phyloP scores from a whole-genome alignment of 1,140 invertebrate genomes.

The Caenorhabditis remanei region DNA sequence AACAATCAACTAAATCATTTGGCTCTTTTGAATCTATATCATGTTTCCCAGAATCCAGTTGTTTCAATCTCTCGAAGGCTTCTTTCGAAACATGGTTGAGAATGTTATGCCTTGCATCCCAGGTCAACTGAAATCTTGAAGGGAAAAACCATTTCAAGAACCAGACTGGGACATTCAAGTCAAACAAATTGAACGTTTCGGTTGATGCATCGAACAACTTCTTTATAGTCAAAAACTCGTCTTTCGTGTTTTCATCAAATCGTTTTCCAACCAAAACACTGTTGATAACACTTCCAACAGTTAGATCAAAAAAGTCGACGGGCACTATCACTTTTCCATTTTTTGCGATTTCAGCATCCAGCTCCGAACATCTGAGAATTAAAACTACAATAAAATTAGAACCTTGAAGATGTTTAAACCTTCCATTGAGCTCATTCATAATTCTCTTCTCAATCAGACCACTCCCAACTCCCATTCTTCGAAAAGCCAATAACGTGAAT shows the following conservation, averaged over 20 bases:
- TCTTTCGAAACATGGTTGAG: background rate
- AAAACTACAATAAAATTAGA: background rate
- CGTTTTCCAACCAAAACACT: slow-evolving; percentile 34
- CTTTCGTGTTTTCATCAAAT: slow-evolving; percentile 37
- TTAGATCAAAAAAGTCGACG: slow-evolving; percentile 30
- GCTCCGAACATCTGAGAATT: background rate
- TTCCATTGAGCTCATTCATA: slow-evolving; percentile 49
- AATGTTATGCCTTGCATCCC: background rate
- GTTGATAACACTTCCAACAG: slow-evolving; percentile 58
- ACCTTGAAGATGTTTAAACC: background rate
- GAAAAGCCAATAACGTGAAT: slow-evolving; percentile 59
- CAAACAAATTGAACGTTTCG: slow-evolving; percentile 1
- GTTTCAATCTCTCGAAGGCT: background rate
- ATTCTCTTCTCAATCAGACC: slow-evolving; percentile 65
- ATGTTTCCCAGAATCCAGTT: background rate
- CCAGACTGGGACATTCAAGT: background rate
- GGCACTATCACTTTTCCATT: slow-evolving; percentile 15
- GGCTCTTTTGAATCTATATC: background rate
- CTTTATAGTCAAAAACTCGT: slow-evolving; percentile 53
- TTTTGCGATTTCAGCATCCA: background rate
- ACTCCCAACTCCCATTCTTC: slow-evolving; percentile 63
- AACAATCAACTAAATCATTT: background rate
- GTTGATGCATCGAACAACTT: background rate
- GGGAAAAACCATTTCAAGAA: background rate
- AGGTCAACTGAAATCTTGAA: background rate